These are phyloP conservation scores for human (Homo sapiens) DNA, from an alignment of 2,113 vertebrate genomes.

Conservation along the genomic window GRCh38 chr15:39872001-39872500, in stretches of 20 bases:
- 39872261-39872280: neutral
- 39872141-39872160: neutral
- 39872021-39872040: slow-evolving; percentile 54
- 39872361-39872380: no score
- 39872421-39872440: neutral
- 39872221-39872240: neutral
- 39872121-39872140: neutral
- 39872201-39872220: neutral
- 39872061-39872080: neutral
- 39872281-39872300: neutral
- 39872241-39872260: neutral
- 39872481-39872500: neutral
- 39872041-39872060: neutral
- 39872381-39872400: neutral
- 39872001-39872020: slow-evolving; percentile 50
- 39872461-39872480: neutral
- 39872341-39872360: neutral
- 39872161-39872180: neutral
- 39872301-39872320: neutral
- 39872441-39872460: neutral
- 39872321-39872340: neutral
- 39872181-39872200: neutral
- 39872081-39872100: neutral
- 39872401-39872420: neutral
- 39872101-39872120: neutral